phyloP scores from a whole-genome alignment of 2,113 vertebrate genomes.

The Syrrhaptes paradoxus region DNA sequence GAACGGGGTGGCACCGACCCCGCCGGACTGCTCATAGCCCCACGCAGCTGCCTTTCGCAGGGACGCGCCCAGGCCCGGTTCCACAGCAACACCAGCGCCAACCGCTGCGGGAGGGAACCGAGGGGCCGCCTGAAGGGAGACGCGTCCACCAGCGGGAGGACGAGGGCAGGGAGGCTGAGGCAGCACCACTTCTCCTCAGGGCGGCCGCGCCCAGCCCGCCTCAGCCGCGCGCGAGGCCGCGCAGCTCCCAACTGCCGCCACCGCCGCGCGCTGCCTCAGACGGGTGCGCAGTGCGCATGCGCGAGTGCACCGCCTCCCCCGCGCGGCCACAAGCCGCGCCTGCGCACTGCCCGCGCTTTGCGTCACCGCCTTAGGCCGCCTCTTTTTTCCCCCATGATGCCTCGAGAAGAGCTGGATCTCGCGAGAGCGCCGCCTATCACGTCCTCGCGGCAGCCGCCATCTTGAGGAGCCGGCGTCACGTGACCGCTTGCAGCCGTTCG shows the following conservation, averaged over 20 bases:
- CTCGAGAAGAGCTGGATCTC: background rate
- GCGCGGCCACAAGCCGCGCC: no score
- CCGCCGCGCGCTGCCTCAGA: background rate
- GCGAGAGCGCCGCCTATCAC: background rate
- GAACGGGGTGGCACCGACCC: rapidly evolving
- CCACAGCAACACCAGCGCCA: background rate
- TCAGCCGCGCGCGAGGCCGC: background rate
- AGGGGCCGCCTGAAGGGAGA: background rate
- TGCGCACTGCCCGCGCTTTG: background rate
- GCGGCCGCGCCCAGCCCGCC: background rate
- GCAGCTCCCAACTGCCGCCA: background rate
- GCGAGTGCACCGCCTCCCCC: rapidly evolving
- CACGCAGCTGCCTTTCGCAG: background rate
- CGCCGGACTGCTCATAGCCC: no score
- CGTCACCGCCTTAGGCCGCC: background rate
- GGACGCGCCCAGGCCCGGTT: background rate
- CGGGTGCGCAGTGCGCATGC: background rate
- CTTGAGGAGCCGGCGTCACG: conserved; percentile 8
- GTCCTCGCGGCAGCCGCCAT: background rate
- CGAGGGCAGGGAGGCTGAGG: rapidly evolving
- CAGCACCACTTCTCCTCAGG: rapidly evolving
- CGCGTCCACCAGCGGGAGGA: background rate
- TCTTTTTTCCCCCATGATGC: background rate
- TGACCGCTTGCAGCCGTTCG: conserved; percentile 22
- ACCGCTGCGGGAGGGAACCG: rapidly evolving